Evolutionary conservation across 2,888 invertebrate genomes (phyloP), one percentile per base, ranked within the genome.

Genomic region (Corbicula japonica): DNA sequence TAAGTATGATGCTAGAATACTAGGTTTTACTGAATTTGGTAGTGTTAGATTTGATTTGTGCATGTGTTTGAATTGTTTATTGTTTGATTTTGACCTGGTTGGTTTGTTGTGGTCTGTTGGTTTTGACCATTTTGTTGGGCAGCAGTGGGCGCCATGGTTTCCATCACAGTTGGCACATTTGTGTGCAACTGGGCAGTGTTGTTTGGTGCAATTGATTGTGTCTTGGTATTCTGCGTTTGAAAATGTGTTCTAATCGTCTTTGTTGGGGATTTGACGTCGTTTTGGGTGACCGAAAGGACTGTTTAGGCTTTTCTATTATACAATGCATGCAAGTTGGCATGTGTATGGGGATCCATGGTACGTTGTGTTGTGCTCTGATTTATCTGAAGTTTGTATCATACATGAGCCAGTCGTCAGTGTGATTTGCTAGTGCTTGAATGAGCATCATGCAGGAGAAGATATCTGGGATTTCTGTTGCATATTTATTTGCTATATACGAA

Each of bases 401-500:
- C 5, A 41, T 28, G 2, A 69, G 10, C 70, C 70, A 70, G 10
- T 26, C 6, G 5, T 38, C 3, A 26, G 30, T 26, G 5, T 30
- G 34, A 18, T 69, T 26, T 15, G 69, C 54, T 10, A 69, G 23
- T 6, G 23, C 46, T 58, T 58, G 58, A 4, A 69, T 32, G 12
- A 69, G 35, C 30, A 46, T 18, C 69, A 69, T 69, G 35, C 60
- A 72, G 23, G 38, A 41, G 15, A 72, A 72, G 38, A 72, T 52
- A 5, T 41, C 28, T 5, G 52, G 35, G 3, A 41, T 56, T 26
- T 72, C 62, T 1, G 52, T 41, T 0, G 26, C 35, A 44, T 63
- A 72, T 56, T 62, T 62, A n/a, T 1, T 10, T 23, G 4, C 56
- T 26, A 32, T 56, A 72, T 12, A 72, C 46, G 26, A 48, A 35